Evolutionary conservation across 2,113 vertebrate species (phyloP), one percentile per base, ranked within the genome.

Genomic region (Dasyurus viverrinus): DNA sequence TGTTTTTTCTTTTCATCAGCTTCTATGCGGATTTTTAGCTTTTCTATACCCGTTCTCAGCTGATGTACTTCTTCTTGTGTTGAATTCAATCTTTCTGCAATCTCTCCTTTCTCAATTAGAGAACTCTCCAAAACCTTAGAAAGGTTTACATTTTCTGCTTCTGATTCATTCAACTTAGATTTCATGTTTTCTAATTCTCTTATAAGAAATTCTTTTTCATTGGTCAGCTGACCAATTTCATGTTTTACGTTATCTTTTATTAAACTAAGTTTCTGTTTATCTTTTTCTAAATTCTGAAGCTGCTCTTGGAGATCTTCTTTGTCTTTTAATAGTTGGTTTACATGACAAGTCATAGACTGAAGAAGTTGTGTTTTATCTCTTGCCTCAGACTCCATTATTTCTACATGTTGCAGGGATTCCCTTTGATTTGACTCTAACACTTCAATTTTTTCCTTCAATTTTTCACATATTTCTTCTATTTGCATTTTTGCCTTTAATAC

Each of bases 21-120:
- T 97, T 99, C 99, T 3, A 99, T 99, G 96, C 99, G 99, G 60
- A 99, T 98, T 96, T 99, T 99, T 23, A 99, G 99, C 93, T 99
- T 99, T 98, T 99, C 99, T 1, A 99, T 99, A 89, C 99, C 99
- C 0, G 54, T 96, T 52, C 98, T 98, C 98, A 99, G 98, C 97
- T 99, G 98, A 55, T 95, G 96, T 90, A 99, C 98, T 95, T 99
- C 99, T 27, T 99, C 98, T 92, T 99, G 99, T 4, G 99, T 99
- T n/a, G 99, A 98, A 52, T 98, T 98, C 54, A 99, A 98, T 22
- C 99, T 98, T 92, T 97, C 97, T 0, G 98, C 99, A 50, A 99
- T 98, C 97, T 99, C 99, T 55, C 98, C 98, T 94, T 99, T 99
- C 98, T 99, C 99, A 7, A 98, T 89, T 24, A 99, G 97, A 0